phyloP scores from a whole-genome alignment of 2,113 vertebrate genomes.

The Dipodomys ordii region DNA sequence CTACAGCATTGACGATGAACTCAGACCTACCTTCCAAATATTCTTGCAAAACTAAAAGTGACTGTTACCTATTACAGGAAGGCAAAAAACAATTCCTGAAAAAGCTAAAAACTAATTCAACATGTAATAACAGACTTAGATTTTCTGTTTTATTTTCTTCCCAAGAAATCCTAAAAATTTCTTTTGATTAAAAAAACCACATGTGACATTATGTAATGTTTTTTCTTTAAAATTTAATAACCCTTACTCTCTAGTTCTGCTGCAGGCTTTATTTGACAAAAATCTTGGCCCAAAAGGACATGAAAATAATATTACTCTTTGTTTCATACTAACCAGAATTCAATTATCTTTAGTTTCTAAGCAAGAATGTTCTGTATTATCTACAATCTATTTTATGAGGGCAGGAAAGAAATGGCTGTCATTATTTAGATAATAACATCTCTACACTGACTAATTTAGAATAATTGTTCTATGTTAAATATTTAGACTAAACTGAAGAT shows the following conservation, averaged over 20 bases:
- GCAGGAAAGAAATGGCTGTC: background rate
- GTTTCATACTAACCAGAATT: background rate
- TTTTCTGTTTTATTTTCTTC: conserved; percentile 65
- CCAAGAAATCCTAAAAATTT: conserved; percentile 36
- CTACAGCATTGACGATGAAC: background rate
- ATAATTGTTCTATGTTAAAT: background rate
- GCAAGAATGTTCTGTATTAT: background rate
- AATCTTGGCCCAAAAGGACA: background rate
- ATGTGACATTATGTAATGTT: conserved; percentile 34
- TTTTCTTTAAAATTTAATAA: conserved; percentile 51
- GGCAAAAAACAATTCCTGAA: background rate
- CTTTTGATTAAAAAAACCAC: conserved; percentile 30
- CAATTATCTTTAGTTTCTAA: conserved; percentile 27
- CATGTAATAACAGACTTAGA: background rate
- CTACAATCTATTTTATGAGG: background rate
- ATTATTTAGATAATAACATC: conserved; percentile 6
- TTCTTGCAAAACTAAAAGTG: conserved; percentile 54
- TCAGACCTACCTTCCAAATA: conserved; percentile 10
- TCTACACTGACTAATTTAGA: background rate
- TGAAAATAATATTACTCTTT: background rate
- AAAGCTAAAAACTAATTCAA: background rate
- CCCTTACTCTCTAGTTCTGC: background rate
- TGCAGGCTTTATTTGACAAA: conserved; percentile 22
- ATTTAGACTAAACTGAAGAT: background rate
- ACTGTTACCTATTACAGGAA: conserved; percentile 43